Percentiles rank a stretch among this genome's conserved stretches.
phyloP scores from a whole-genome alignment of 30 jellyfish, hydroid and myxozoan species.

The Mastigias papua region DNA sequence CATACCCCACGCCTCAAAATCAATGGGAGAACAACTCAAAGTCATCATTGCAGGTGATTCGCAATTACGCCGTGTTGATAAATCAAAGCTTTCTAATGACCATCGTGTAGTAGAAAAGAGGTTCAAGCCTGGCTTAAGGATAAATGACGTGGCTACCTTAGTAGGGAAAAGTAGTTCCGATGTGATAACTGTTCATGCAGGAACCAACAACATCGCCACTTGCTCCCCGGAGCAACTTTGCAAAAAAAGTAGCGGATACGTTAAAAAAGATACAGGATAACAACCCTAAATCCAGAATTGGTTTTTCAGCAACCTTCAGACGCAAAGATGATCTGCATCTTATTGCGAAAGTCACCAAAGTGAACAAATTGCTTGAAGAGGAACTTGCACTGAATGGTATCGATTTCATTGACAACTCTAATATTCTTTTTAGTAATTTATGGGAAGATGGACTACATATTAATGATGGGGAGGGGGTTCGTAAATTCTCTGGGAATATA shows the following conservation, averaged over 20 bases:
- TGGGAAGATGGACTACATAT: neutral
- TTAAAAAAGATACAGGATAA: neutral
- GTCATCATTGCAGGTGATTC: neutral
- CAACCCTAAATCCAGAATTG: neutral
- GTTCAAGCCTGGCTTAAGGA: neutral
- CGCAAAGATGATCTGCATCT: conserved; percentile 1
- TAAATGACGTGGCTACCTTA: neutral
- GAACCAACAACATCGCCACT: neutral
- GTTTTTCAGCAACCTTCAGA: neutral
- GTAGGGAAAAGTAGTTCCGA: neutral
- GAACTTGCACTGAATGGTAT: neutral
- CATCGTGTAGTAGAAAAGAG: neutral
- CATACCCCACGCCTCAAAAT: neutral
- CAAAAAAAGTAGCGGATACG: neutral
- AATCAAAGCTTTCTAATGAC: conserved; percentile 1
- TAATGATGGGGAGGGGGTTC: neutral
- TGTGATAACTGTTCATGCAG: neutral
- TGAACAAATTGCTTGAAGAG: conserved; percentile 14
- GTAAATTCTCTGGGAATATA: conserved; percentile 12
- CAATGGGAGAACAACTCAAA: neutral
- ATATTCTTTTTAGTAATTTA: neutral
- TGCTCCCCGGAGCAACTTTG: conserved; percentile 23
- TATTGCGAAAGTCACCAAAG: conserved; percentile 4
- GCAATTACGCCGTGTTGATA: neutral
- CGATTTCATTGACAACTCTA: neutral